Conservation (phyloP, 2,113 vertebrate genomes). For the Myrmecophaga tridactyla region DNA sequence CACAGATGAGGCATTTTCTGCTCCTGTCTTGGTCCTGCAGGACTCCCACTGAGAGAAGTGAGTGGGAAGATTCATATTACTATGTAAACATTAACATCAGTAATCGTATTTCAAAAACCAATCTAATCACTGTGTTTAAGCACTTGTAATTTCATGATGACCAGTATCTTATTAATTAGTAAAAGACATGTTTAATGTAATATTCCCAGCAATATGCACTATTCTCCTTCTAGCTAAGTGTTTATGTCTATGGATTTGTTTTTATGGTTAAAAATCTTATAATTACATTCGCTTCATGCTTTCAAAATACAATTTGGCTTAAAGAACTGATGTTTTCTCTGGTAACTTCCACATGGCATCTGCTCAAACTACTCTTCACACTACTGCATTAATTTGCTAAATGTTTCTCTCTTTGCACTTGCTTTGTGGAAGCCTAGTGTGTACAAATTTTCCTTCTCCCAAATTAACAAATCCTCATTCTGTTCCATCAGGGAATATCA, state of each 20-base stretch:
- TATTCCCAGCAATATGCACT: slow-evolving; percentile 36
- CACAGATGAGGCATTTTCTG: neutral
- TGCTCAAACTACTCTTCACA: slow-evolving; percentile 64
- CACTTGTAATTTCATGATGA: slow-evolving; percentile 43
- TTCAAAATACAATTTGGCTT: slow-evolving; percentile 68
- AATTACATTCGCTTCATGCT: slow-evolving; percentile 69
- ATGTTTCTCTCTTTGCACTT: slow-evolving; percentile 64
- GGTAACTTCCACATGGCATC: slow-evolving; percentile 65
- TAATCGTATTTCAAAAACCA: slow-evolving; percentile 22
- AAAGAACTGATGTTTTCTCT: slow-evolving; percentile 71
- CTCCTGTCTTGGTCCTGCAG: neutral
- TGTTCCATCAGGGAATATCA: slow-evolving; percentile 53
- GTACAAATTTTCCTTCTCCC: slow-evolving; percentile 43
- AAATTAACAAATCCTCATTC: slow-evolving; percentile 41
- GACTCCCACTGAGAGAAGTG: neutral
- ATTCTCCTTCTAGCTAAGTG: slow-evolving; percentile 57
- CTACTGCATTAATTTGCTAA: slow-evolving; percentile 70
- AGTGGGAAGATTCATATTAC: neutral
- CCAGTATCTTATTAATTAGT: slow-evolving; percentile 63
- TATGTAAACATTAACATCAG: slow-evolving; percentile 10
- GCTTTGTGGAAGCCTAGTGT: slow-evolving; percentile 62
- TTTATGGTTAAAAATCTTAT: slow-evolving; percentile 70
- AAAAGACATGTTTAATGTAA: slow-evolving; percentile 50
- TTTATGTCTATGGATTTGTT: slow-evolving; percentile 64
- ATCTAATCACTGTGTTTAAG: slow-evolving; percentile 29